Percentiles rank a stretch among this genome's conserved stretches.
Conservation (phyloP, 2,888 invertebrate species). For the Ophraella communa region DNA sequence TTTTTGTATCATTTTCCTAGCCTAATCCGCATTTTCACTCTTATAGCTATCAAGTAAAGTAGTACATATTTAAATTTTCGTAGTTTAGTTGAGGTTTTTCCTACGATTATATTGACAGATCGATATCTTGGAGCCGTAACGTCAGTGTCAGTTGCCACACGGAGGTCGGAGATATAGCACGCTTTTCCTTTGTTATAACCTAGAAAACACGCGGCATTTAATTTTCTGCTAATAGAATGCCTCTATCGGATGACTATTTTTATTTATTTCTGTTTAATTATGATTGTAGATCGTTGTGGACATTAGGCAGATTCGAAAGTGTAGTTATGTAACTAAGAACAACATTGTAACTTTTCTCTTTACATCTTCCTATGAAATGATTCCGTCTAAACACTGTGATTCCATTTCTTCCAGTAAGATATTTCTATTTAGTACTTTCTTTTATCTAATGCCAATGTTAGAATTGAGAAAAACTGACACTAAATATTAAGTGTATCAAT, state of each 20-base stretch:
- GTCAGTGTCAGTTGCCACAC: slow-evolving; percentile 56
- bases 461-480: neutral
- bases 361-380: slow-evolving; percentile 46
- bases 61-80: neutral
- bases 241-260: slow-evolving; percentile 4
- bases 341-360: slow-evolving; percentile 10
- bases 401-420: slow-evolving; percentile 54
- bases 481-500: too few relatives aligned
- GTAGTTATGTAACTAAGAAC: slow-evolving; percentile 24
- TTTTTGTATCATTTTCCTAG: too few relatives aligned
- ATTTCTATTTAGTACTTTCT: slow-evolving; percentile 38
- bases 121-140: slow-evolving; percentile 47
- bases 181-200: slow-evolving; percentile 47
- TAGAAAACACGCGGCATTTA: slow-evolving; percentile 44
- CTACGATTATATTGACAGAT: slow-evolving; percentile 36
- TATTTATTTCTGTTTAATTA: slow-evolving; percentile 11
- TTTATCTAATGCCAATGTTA: slow-evolving; percentile 33
- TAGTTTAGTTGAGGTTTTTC: neutral
- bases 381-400: slow-evolving; percentile 59
- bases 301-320: slow-evolving; percentile 11
- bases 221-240: slow-evolving; percentile 22
- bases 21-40: too few relatives aligned
- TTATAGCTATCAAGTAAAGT: too few relatives aligned
- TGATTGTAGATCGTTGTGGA: slow-evolving; percentile 11
- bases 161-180: slow-evolving; percentile 51